Evolutionary conservation across 2,113 vertebrate species (phyloP), one percentile per base, ranked within the genome.

Genomic region (Labeo catla): DNA sequence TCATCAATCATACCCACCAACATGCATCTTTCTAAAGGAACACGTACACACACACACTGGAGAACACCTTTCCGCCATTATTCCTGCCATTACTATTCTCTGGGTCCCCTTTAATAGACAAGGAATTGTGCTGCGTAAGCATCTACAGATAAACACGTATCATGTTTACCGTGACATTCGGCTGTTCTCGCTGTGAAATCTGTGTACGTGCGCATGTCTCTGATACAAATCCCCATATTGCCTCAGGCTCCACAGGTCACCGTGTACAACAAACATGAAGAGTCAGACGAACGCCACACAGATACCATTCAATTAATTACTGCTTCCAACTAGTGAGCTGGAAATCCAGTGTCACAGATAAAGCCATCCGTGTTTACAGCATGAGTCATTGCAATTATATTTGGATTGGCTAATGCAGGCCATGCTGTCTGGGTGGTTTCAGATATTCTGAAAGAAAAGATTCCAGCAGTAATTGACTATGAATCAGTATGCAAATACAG

Each of bases 1-100:
- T 83, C 91, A 88, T 85, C 57, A 61, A 9, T 84, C 88, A 85
- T 72, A 87, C 89, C 88, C 77, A 87, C 86, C 86, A 65, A 52
- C 28, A 61, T 77, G 52, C 68, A 47, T 86, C 66, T 49, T 21
- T 79, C 81, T 82, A 16, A 70, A 43, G 61, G 4, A 74, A 52
- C 65, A 54, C 39, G 21, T 50, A 5, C 61, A 36, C 78, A 28
- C 86, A 52, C 39, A 76, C 66, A 63, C 54, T n/a, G 49, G 8
- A 76, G 66, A 79, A 34, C 47, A 61, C 36, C 21, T 73, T 39
- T 43, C 49, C 28, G 70, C 65, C 61, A 83, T 78, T 79, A 87
- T 36, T 65, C 10, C 61, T 54, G 68, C 81, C 72, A 86, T 86
- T 81, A 84, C 84, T 47, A 89, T 84, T 84, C 88, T 43, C 70